Percentiles rank a stretch among this genome's conserved stretches.
Conservation (phyloP, 1,140 invertebrate genomes). For the Acyrthosiphon pisum region DNA sequence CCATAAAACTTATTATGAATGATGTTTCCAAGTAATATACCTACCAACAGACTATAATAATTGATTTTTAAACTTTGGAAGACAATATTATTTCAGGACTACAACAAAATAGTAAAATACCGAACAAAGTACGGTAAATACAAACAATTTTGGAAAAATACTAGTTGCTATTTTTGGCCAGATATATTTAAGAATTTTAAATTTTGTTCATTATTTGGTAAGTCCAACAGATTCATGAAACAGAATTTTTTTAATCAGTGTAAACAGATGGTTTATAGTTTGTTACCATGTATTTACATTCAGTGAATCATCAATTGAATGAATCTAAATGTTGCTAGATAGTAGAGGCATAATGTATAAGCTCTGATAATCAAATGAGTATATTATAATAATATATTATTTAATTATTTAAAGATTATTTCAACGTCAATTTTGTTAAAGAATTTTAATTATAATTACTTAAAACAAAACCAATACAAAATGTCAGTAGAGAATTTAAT, state of each 20-base stretch:
- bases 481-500: background rate
- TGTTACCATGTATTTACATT: background rate
- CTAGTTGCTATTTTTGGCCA: background rate
- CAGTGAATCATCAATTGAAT: background rate
- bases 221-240: background rate
- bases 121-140: background rate
- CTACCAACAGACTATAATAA: background rate
- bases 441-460: background rate
- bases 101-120: background rate
- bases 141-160: background rate
- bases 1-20: background rate
- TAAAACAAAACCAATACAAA: background rate
- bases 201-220: background rate
- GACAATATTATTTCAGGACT: background rate
- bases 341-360: background rate
- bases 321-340: background rate
- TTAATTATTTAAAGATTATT: background rate
- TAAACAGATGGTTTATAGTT: conserved; percentile 9
- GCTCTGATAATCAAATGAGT: background rate
- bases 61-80: background rate
- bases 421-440: background rate
- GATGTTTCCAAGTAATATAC: background rate
- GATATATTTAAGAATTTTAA: background rate
- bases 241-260: background rate
- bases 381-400: background rate